Conservation (phyloP, 2,888 invertebrate species). For the Andricus curvator region DNA sequence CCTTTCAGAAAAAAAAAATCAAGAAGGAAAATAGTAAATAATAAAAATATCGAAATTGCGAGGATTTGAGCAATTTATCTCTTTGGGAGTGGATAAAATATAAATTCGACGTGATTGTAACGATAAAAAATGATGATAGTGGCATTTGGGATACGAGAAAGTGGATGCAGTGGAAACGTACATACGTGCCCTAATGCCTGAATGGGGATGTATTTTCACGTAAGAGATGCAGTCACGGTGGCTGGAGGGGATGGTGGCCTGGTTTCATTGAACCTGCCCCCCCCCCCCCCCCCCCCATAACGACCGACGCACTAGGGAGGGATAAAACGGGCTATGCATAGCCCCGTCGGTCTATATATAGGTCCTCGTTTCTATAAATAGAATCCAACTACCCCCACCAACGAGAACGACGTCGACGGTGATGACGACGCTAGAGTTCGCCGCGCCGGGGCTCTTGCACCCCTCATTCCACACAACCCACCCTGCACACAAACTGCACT, state of each 20-base stretch:
- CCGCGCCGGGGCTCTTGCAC: conserved; percentile 46
- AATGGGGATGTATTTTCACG: conserved; percentile 64
- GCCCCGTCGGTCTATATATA: conserved; percentile 75
- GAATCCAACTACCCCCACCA: conserved; percentile 67
- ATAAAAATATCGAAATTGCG: no score
- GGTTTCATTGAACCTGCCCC: conserved; percentile 74
- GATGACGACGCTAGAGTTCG: conserved; percentile 48
- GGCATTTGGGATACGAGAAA: conserved; percentile 6
- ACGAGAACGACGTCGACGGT: conserved; percentile 43
- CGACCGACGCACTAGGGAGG: conserved; percentile 42
- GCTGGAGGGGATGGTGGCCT: conserved; percentile 67
- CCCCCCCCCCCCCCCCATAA: conserved; percentile 42
- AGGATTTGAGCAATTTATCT: no score
- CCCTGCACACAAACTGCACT: conserved; percentile 41
- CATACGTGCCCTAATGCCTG: conserved; percentile 44
- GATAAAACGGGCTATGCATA: conserved; percentile 71
- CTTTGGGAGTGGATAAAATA: not conserved
- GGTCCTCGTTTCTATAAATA: conserved; percentile 76
- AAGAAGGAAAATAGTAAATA: no score
- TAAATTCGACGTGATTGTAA: not conserved
- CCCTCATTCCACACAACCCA: conserved; percentile 43
- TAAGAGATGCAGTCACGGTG: conserved; percentile 56
- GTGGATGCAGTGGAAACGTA: conserved; percentile 17
- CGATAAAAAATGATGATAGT: conserved; percentile 3
- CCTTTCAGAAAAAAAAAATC: no score